Evolutionary conservation across 2,797 vertebrate genomes (phyloP), one percentile per base, ranked within the genome.

Genomic region (Chromis chromis): DNA sequence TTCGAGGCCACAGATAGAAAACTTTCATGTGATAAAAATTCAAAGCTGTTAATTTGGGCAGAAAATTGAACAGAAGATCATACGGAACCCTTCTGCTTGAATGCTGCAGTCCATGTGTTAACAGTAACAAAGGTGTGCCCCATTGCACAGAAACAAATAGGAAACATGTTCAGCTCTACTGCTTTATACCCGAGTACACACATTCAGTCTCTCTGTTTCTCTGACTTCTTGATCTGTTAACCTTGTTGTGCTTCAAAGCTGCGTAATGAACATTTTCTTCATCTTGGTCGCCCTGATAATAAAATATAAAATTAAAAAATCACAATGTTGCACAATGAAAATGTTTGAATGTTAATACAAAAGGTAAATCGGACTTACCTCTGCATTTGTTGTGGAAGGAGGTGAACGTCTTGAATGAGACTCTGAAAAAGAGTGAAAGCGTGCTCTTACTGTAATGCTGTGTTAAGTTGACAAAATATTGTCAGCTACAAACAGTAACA

Each of bases 261-360:
- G 78, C 77, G 0, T 84, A 87, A 69, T 83, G 74, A 22, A 88
- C n/a, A 49, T 65, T 65, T 55, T 81, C 81, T 42, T 60, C 70
- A 58, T 78, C 66, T 28, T 59, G 14, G 6, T 53, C 14, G 4
- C 5, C n/a, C 88, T 88, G 39, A 8, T 9, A 3, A 60, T 17
- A 60, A 68, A 39, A 72, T 12, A 21, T 10, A 17, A 27, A 49
- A 0, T 1, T 2, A 6, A 3, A 4, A 19, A 52, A 60, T 64
- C 4, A 21, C 1, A 25, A 17, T 13, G 14, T 13, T 16, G 0
- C 3, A 17, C 1, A 25, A 49, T 13, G 21, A 10, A 5, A 39
- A 1, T 12, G n/a, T 50, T 50, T n/a, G 8, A 25, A 40, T n/a
- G 0, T 5, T 36, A 42, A 53, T 42, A 16, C 16, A 42, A 3